Percentiles rank a stretch among this genome's conserved stretches.
Evolutionary conservation across 2,888 invertebrate species (phyloP).

Genomic region (Melanchra persicariae): DNA sequence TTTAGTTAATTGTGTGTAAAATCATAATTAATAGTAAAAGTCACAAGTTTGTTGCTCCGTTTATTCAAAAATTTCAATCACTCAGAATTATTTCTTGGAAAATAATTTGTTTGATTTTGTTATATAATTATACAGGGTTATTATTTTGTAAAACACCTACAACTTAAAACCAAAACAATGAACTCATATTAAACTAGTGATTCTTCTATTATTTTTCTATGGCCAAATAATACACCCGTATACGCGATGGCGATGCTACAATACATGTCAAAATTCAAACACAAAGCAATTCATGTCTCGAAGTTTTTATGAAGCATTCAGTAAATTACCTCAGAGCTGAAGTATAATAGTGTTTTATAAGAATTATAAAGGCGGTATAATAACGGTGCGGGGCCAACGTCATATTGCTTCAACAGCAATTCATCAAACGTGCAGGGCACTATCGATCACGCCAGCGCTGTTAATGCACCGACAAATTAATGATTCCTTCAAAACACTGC

Average conservation of each 20-base stretch:
- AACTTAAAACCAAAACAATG: neutral
- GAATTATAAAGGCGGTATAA: constrained; percentile 54
- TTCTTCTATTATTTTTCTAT: neutral
- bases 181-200: neutral
- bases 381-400: constrained; percentile 54
- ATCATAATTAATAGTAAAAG: neutral
- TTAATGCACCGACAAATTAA: constrained; percentile 82
- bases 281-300: neutral
- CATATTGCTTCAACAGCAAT: constrained; percentile 69
- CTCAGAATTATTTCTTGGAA: neutral
- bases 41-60: neutral
- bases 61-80: neutral
- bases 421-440: constrained; percentile 77
- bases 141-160: too few species aligned
- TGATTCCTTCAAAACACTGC: constrained; percentile 78
- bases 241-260: neutral
- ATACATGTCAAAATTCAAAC: neutral
- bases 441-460: constrained; percentile 76
- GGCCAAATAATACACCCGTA: neutral
- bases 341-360: constrained; percentile 56
- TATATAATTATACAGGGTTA: neutral
- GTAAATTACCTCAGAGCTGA: constrained; percentile 35
- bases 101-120: neutral
- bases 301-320: constrained; percentile 4
- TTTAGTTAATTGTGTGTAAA: constrained; percentile 4